phyloP scores from a whole-genome alignment of 37 sponge, comb jelly and placozoan species.

The Halichondria panicea region DNA sequence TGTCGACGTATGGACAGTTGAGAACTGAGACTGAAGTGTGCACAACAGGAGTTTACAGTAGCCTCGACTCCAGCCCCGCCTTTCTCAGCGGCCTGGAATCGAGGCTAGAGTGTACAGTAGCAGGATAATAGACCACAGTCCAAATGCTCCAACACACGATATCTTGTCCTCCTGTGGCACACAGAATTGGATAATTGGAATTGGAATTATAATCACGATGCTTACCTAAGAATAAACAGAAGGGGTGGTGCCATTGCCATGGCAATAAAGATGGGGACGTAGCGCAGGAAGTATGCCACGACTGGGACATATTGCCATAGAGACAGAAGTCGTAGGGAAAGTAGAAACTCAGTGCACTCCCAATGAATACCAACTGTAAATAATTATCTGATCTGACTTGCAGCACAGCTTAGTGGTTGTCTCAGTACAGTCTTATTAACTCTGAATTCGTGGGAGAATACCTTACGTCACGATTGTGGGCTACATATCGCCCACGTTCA shows the following conservation, averaged over 20 bases:
- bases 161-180: not conserved
- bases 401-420: too few relatives aligned
- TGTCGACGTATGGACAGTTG: constrained; percentile 67
- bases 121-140: constrained; percentile 61
- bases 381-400: too few relatives aligned
- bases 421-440: too few relatives aligned
- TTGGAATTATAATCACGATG: not conserved
- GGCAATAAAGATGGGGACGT: constrained; percentile 47
- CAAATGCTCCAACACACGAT: constrained; percentile 15
- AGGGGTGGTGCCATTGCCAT: constrained; percentile 33
- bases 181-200: not conserved
- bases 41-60: constrained; percentile 55
- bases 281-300: constrained; percentile 53
- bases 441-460: too few relatives aligned
- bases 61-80: too few relatives aligned
- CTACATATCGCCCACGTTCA: too few relatives aligned
- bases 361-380: constrained; percentile 57
- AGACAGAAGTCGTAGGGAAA: constrained; percentile 80
- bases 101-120: constrained; percentile 59
- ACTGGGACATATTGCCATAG: constrained; percentile 42
- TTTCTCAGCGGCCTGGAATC: too few relatives aligned
- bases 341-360: constrained; percentile 62
- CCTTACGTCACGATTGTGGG: too few relatives aligned
- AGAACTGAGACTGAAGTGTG: constrained; percentile 61
- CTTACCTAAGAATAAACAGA: constrained; percentile 15